Evolutionary conservation across 2,113 vertebrate species (phyloP).

Genomic region (Brienomyrus brachyistius): DNA sequence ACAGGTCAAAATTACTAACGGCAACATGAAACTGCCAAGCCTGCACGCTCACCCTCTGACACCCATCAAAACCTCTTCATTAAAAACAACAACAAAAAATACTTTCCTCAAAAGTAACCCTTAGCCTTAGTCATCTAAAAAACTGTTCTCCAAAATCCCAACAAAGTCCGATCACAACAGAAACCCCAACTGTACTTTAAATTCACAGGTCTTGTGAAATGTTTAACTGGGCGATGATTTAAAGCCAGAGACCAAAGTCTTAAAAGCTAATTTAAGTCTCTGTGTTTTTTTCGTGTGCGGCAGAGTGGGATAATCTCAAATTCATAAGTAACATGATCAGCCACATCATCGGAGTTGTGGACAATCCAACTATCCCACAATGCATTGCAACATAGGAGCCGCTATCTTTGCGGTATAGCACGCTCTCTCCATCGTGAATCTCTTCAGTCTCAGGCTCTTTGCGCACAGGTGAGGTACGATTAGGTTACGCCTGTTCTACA

Average conservation of each 20-base stretch:
- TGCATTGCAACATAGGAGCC: neutral
- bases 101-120: neutral
- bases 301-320: neutral
- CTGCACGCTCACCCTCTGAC: neutral
- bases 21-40: neutral
- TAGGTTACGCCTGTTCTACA: neutral
- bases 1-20: neutral
- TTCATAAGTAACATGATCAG: neutral
- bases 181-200: neutral
- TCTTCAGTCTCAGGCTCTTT: neutral
- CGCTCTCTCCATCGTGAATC: neutral
- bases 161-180: neutral
- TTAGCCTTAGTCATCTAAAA: neutral
- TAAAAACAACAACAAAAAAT: neutral
- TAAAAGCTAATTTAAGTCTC: neutral
- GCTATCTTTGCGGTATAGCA: neutral
- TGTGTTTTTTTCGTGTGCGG: neutral
- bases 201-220: neutral
- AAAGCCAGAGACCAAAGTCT: neutral
- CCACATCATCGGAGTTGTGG: neutral
- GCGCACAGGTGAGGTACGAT: neutral
- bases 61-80: neutral
- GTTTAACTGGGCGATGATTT: neutral
- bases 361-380: neutral
- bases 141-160: neutral